phyloP scores from a whole-genome alignment of 2,888 invertebrate genomes.

The Lutraria lutraria region DNA sequence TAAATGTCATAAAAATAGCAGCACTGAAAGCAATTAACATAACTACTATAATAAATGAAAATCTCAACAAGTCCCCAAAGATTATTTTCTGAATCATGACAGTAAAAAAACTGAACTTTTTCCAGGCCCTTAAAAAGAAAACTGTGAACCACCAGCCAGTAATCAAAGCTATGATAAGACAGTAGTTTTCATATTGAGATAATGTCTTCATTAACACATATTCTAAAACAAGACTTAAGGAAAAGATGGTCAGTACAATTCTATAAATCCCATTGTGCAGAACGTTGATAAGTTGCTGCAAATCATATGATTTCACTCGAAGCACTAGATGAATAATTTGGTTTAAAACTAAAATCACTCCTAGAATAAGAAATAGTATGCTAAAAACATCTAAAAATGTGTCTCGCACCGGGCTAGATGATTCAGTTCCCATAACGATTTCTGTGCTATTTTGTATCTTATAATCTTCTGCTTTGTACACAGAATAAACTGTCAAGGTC shows the following conservation, averaged over 20 bases:
- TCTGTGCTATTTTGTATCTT: not conserved
- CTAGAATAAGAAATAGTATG: conserved; percentile 60
- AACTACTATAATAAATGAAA: conserved; percentile 73
- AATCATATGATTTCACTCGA: conserved; percentile 56
- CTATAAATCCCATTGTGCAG: conserved; percentile 65
- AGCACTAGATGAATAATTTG: conserved; percentile 56
- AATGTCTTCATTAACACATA: conserved; percentile 50
- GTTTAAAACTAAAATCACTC: conserved; percentile 61
- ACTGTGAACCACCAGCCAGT: conserved; percentile 79
- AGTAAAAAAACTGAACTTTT: conserved; percentile 79
- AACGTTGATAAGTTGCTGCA: conserved; percentile 60
- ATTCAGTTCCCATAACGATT: not conserved
- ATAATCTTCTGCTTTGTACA: conserved; percentile 63
- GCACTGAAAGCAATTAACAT: conserved; percentile 77
- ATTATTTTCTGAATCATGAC: conserved; percentile 80
- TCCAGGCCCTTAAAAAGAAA: conserved; percentile 76
- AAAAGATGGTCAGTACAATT: conserved; percentile 69
- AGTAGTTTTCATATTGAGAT: conserved; percentile 64
- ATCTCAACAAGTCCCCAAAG: conserved; percentile 74
- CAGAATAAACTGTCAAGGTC: conserved; percentile 68
- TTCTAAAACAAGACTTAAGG: conserved; percentile 70
- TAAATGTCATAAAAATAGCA: conserved; percentile 76
- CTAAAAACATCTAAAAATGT: conserved; percentile 60
- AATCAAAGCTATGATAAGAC: conserved; percentile 74
- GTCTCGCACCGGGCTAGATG: not conserved